A percentile compares a stretch with the other conserved stretches of the same genome.
Evolutionary conservation across 2,113 vertebrate species (phyloP).

Genomic region (Crotalus helleri): DNA sequence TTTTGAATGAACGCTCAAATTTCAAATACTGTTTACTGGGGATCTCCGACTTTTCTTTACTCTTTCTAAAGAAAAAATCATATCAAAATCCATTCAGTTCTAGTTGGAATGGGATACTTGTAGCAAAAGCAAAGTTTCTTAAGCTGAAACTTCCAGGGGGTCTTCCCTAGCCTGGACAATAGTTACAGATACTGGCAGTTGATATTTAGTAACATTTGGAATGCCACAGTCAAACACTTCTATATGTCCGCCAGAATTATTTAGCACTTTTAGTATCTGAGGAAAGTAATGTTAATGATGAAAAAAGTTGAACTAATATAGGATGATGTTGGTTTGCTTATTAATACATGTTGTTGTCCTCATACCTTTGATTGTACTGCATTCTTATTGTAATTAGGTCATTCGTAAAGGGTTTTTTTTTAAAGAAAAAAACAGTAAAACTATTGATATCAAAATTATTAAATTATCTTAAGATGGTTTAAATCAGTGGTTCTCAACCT

Average conservation of each 20-base stretch:
- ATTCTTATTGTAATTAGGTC: not conserved
- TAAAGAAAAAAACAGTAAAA: not conserved
- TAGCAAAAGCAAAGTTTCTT: not conserved
- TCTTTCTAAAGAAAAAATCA: not conserved
- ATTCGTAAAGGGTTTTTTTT: not conserved
- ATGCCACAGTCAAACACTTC: not conserved
- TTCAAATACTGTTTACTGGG: not conserved
- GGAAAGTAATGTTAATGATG: not conserved
- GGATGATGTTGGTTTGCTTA: not conserved
- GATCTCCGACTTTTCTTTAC: not conserved
- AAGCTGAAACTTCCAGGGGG: not conserved
- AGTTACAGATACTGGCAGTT: not conserved
- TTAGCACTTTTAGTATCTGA: not conserved
- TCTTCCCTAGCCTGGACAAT: not conserved
- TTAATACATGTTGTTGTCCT: not conserved
- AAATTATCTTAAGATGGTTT: not conserved
- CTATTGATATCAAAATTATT: not conserved
- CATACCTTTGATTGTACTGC: not conserved
- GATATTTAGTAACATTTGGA: not conserved
- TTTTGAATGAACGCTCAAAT: not conserved
- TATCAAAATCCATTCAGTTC: not conserved
- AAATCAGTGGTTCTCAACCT: not conserved
- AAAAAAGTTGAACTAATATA: not conserved
- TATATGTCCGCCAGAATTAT: not conserved
- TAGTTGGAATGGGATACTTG: not conserved